Conservation (phyloP, 2,113 vertebrate genomes). For the Trachemys scripta region DNA sequence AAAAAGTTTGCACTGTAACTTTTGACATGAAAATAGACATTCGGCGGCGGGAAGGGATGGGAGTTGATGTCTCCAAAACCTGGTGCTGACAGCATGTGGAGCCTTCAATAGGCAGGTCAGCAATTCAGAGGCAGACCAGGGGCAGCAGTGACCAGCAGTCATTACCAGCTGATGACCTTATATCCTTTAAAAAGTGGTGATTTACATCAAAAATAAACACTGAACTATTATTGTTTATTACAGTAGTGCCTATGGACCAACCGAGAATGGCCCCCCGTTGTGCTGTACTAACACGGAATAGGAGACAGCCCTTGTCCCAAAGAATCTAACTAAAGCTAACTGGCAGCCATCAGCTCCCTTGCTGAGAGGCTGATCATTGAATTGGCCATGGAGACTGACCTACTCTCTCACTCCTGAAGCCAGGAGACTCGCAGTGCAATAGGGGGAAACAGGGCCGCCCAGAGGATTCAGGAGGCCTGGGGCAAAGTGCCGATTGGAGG, state of each 20-base stretch:
- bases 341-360: background rate
- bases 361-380: background rate
- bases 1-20: background rate
- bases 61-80: background rate
- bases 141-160: background rate
- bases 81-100: background rate
- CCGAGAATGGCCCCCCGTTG: background rate
- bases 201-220: background rate
- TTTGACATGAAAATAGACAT: background rate
- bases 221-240: background rate
- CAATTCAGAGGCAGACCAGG: background rate
- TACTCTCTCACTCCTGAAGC: background rate
- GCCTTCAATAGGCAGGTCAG: background rate
- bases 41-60: background rate
- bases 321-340: background rate
- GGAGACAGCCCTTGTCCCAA: background rate
- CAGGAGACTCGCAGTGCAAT: background rate
- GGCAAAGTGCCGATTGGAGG: too few species aligned
- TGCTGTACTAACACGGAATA: background rate
- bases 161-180: background rate
- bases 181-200: background rate
- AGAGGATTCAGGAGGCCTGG: too few species aligned
- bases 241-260: background rate
- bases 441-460: too few species aligned
- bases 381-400: rapidly evolving